Evolutionary conservation across 30 jellyfish, hydroid and myxozoan genomes (phyloP), one percentile per base, ranked within the genome.

Genomic region (Pelagia noctiluca): DNA sequence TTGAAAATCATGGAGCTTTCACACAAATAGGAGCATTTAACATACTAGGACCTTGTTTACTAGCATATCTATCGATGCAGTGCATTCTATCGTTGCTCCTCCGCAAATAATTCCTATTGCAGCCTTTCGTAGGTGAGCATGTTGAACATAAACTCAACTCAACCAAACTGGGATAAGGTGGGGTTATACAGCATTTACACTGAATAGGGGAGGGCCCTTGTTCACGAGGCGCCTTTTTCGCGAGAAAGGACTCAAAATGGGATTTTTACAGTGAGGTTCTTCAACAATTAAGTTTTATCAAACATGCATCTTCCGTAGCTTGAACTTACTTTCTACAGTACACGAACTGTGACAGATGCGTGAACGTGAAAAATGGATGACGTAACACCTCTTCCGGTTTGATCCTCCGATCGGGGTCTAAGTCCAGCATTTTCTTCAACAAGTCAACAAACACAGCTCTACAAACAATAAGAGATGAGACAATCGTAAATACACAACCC

Each of bases 401-500:
- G 0, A 94, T 94, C 62, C 99, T 65, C 13, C 93, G 71, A 28
- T 53, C 78, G 28, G 97, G 97, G 63, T 88, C 97, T 24, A 94
- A 37, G 35, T 94, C 99, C 67, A 94, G 82, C 99, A 94, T 94
- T 70, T 80, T 81, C 82, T 94, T 94, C 85, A 94, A 61, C 86
- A 94, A 57, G 53, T 94, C 99, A 22, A 94, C 97, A 75, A 94
- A 94, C 19, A 94, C 99, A 26, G 97, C 94, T 70, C 99, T 94
- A 63, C 42, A 82, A 82, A 63, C 36, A 8, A 54, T 5, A 11
- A 26, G 12, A 49, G 16, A 5, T 7, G 48, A 3, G 19, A 23
- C 1, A 28, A 61, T 25, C 21, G 4, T 42, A 61, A 16, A 61
- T 3, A 18, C 26, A 61, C 12, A 21, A 22, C 32, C 32, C 28